Evolutionary conservation across 1,140 invertebrate species (phyloP), one percentile per base, ranked within the genome.

Genomic region (Megathymus violae): DNA sequence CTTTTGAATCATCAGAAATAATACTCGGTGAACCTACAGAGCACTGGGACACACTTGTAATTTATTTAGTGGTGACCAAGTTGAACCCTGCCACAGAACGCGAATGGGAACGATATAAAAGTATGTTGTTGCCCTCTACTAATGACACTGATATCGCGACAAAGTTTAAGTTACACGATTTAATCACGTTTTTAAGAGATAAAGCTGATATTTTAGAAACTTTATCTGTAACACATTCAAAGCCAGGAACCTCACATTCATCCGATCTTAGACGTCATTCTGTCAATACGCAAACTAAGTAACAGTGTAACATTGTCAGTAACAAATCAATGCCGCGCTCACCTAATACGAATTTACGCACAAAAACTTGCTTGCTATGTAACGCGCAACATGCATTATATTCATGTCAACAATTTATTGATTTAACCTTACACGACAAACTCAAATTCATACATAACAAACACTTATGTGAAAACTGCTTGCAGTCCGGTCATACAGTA

Each of bases 351-450:
- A 16, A 9, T 36, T 5, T 15, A 51, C 14, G 15, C 43, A 65
- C 27, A 34, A 64, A 43, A 47, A 13, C 47, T 16, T 67, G 59
- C 14, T 22, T 56, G 7, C 31, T 50, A 11, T 67, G 64, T 62
- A 62, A 67, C 19, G 6, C 14, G 36, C 7, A 62, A 22, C 60
- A 67, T 43, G 38, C 38, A n/a, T 52, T 62, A 14, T 63, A 68
- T 25, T 63, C 60, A 16, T 68, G 66, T 41, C 47, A 54, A 31
- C 41, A 58, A 27, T 68, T 63, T 44, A 15, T 63, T 1, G 43
- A 63, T 11, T 14, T 52, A 31, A 48, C 14, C 16, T 31, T 63
- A 34, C 47, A 63, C 4, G 47, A 44, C 4, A 63, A 48, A 27
- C 27, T 56, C 14, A 54, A 15, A 38, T 48, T 56, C 10, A 47